These are phyloP conservation scores for Sipha maydis DNA, from an alignment of 2,888 invertebrate genomes.

Conservation along the genomic window DNA sequence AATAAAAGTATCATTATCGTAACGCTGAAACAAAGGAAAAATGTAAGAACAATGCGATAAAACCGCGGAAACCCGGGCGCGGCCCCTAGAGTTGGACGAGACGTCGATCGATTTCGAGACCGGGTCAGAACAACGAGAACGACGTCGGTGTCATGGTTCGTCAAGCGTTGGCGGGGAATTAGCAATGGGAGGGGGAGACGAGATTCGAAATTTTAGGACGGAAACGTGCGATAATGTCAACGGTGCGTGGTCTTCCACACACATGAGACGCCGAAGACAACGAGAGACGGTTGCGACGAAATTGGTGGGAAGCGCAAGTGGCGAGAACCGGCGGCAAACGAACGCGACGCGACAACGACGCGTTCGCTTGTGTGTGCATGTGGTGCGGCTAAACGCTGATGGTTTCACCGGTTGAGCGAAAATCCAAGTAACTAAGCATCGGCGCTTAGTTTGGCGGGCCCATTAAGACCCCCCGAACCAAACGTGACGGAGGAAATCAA, in stretches of 20 bases:
- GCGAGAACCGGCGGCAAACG: conserved; percentile 8
- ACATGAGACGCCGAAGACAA: background rate
- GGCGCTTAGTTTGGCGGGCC: background rate
- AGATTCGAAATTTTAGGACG: background rate
- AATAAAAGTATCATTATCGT: no score
- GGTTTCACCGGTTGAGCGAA: background rate
- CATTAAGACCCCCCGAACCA: background rate
- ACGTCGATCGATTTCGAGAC: background rate
- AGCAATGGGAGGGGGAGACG: background rate
- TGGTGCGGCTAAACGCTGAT: no score
- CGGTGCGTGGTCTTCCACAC: no score
- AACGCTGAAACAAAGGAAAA: background rate
- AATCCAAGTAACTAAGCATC: background rate
- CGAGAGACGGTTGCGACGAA: background rate
- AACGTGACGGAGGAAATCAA: no score
- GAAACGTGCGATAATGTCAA: background rate
- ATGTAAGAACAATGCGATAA: background rate
- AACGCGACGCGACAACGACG: background rate
- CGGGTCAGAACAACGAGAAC: background rate
- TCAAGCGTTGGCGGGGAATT: no score
- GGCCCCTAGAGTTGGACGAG: background rate
- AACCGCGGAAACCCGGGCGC: background rate
- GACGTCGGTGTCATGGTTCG: background rate
- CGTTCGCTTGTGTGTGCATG: background rate
- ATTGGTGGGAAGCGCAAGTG: background rate